phyloP scores from a whole-genome alignment of 2,888 invertebrate genomes.

The Argynnis bischoffii region DNA sequence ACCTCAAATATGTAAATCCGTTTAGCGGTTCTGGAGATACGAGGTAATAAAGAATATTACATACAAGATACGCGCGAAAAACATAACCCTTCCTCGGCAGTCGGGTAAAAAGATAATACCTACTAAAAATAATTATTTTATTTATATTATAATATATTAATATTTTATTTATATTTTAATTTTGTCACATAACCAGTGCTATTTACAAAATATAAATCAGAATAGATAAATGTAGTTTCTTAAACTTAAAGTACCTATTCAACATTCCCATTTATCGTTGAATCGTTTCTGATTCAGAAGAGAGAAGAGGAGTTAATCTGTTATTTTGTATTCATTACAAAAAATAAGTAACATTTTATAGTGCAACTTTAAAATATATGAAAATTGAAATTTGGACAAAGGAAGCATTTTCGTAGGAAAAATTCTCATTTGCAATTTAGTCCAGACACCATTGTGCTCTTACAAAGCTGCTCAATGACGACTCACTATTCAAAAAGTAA shows the following conservation, averaged over 20 bases:
- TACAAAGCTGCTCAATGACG: conserved; percentile 31
- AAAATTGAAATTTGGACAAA: conserved; percentile 31
- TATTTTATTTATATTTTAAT: neutral
- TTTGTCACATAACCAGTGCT: neutral
- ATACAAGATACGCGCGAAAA: no score
- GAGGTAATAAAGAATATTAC: no score
- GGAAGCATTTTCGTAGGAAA: conserved; percentile 29
- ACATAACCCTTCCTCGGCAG: no score
- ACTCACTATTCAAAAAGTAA: conserved; percentile 32
- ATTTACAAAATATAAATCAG: no score
- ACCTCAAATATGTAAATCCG: no score
- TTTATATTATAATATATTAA: neutral
- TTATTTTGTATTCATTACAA: conserved; percentile 19
- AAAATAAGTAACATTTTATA: conserved; percentile 19
- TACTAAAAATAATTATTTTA: neutral
- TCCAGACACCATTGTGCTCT: conserved; percentile 30
- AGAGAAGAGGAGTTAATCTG: conserved; percentile 12
- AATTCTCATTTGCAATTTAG: conserved; percentile 31
- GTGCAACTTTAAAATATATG: conserved; percentile 27
- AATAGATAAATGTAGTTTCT: no score
- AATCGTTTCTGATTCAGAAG: neutral
- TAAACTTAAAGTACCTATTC: neutral
- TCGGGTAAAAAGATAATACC: neutral
- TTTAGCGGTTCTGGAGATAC: no score
- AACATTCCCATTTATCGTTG: neutral